Base-by-base conservation (phyloP, 92 coral and sea anemone genomes). In the Phenganax stokvisi region DNA sequence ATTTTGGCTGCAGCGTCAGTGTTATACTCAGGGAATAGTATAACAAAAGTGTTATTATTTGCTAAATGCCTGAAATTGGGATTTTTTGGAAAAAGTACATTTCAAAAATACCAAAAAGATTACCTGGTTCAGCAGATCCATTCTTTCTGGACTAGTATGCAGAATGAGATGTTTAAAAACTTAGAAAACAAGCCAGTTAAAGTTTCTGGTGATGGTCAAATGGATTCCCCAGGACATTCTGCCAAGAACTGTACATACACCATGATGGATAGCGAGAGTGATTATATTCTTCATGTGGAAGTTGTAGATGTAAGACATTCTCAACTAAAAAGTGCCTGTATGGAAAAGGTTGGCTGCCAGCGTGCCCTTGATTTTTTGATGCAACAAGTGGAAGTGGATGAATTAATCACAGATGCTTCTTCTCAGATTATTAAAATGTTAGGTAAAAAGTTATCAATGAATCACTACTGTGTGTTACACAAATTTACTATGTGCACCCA, bases 331-430 rank as follows among this genome's bases (percentile, higher is more conserved):
- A 59, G 65, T 59, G 65, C 65, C 17, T 59, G 65, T 44, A 47
- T 29, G 74, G 72, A 68, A 68, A 28, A 44, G 54, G 54, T 68
- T 68, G 74, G 74, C 12, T 68, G 74, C 29, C 37, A 68, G 29
- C 74, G 74, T 10, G 74, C 74, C 7, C 54, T 68, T 6, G 74
- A 68, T 16, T 15, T 68, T 10, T 68, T 15, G 12, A 68, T 68
- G 74, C 10, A 68, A 44, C n/a, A 68, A 28, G 12, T 68, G 68
- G 16, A 37, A 12, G 51, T 79, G 16, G 59, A 30, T 10, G 83
- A 44, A 47, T 44, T 79, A 25, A 56, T 79, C 1, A 79, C 83
- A 15, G 83, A 79, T 79, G 75, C 83, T 17, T 79, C 72, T 28
- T 61, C 83, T 11, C 73, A 59, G 63, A 28, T 79, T 12, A 79